Conservation (phyloP, 2,888 invertebrate genomes). For the Amphipoea oculea region DNA sequence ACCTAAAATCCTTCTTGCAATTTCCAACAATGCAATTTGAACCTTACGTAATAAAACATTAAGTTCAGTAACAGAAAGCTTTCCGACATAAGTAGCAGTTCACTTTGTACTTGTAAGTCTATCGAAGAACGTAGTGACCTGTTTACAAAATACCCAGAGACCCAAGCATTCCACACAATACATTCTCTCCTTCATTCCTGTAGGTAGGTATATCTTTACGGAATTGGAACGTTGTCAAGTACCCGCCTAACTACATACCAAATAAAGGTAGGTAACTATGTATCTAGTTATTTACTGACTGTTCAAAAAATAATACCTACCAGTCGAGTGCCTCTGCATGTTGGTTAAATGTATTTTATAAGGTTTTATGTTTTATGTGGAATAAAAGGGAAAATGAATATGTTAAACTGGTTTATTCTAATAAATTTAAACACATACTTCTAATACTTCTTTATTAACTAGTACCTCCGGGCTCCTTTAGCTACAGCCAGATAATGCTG, state of each 20-base stretch:
- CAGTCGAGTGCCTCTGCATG: not conserved
- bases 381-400: not conserved
- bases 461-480: not conserved
- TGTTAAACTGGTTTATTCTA: not conserved
- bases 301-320: slow-evolving; percentile 1
- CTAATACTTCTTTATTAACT: not conserved
- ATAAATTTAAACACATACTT: not conserved
- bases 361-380: not conserved
- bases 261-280: slow-evolving; percentile 1
- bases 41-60: slow-evolving; percentile 27
- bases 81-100: slow-evolving; percentile 36
- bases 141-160: slow-evolving; percentile 48
- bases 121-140: slow-evolving; percentile 53
- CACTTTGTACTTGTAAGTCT: slow-evolving; percentile 50
- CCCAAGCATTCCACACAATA: slow-evolving; percentile 50
- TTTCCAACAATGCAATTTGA: slow-evolving; percentile 22
- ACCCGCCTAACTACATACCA: not conserved
- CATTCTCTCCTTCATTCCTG: slow-evolving; percentile 44
- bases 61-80: slow-evolving; percentile 31
- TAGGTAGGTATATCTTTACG: slow-evolving; percentile 24
- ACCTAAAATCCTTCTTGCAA: slow-evolving; percentile 8
- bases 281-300: not conserved
- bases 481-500: not conserved
- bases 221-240: slow-evolving; percentile 39
- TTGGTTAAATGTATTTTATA: not conserved